A percentile compares a stretch with the other conserved stretches of the same genome.
Conservation (phyloP, 2,113 vertebrate species). For the Tursiops truncatus region DNA sequence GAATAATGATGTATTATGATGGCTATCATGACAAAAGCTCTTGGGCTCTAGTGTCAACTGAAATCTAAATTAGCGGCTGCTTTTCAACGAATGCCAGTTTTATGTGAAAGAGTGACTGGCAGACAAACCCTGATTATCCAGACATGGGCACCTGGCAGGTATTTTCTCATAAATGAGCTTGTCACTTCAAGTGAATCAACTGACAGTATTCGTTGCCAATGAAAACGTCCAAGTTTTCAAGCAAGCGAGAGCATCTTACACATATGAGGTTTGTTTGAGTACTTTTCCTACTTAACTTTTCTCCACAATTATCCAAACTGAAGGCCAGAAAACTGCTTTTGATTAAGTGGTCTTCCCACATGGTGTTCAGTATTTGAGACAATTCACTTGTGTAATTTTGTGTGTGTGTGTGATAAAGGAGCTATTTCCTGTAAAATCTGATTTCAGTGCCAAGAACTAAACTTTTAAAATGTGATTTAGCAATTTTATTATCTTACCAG, state of each 20-base stretch:
- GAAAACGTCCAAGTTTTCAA: conserved; percentile 6
- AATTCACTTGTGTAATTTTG: not conserved
- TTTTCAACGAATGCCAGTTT: not conserved
- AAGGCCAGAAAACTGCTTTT: not conserved
- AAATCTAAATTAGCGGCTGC: not conserved
- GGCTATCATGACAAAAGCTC: not conserved
- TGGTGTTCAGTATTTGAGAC: not conserved
- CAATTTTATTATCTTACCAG: conserved; percentile 70
- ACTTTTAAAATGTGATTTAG: conserved; percentile 47
- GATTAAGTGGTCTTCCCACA: not conserved
- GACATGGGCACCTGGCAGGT: not conserved
- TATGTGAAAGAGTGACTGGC: not conserved
- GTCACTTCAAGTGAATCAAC: conserved; percentile 1
- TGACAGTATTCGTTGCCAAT: not conserved
- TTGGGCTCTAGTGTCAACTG: not conserved
- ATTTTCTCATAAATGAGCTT: conserved; percentile 15
- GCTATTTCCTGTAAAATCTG: conserved; percentile 26
- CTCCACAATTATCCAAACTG: not conserved
- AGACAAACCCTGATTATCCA: not conserved
- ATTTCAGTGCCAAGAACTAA: not conserved
- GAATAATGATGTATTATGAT: not conserved
- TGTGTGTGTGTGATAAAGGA: not conserved
- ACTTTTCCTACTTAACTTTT: not conserved
- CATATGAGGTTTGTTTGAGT: not conserved
- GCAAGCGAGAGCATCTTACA: not conserved